A percentile compares a stretch with the other conserved stretches of the same genome.
phyloP scores from a whole-genome alignment of 2,888 invertebrate genomes.

The Lithophane ornitopus region DNA sequence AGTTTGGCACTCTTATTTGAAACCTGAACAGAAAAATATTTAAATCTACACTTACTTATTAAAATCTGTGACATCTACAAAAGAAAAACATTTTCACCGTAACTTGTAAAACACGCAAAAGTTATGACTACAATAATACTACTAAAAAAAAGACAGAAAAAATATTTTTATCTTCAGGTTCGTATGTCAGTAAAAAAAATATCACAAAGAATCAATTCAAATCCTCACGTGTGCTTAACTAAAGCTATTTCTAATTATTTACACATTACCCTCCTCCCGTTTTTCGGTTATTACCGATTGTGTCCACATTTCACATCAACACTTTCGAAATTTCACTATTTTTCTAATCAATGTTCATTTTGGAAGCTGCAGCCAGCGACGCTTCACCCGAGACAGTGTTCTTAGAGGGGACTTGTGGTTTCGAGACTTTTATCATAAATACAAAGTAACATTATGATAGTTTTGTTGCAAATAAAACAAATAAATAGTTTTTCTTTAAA shows the following conservation, averaged over 20 bases:
- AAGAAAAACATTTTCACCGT: conserved; percentile 13
- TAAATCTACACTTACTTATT: conserved; percentile 10
- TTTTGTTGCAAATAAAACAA: conserved; percentile 1
- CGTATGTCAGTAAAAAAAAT: conserved; percentile 66
- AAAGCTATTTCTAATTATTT: conserved; percentile 78
- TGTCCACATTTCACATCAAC: conserved; percentile 75
- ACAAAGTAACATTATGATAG: background rate
- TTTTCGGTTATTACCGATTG: conserved; percentile 66
- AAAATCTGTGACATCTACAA: conserved; percentile 25
- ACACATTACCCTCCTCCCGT: conserved; percentile 83
- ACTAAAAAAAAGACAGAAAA: conserved; percentile 7
- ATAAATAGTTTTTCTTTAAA: background rate
- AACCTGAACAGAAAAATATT: conserved; percentile 66
- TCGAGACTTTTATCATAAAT: conserved; percentile 17
- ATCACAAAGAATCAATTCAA: conserved; percentile 84
- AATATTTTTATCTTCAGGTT: conserved; percentile 64
- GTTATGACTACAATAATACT: conserved; percentile 26
- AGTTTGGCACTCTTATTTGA: conserved; percentile 65
- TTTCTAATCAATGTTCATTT: conserved; percentile 74
- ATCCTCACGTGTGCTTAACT: conserved; percentile 86
- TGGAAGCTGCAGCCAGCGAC: conserved; percentile 77
- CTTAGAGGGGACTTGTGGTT: conserved; percentile 76
- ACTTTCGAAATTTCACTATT: conserved; percentile 79
- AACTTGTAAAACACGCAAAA: conserved; percentile 44
- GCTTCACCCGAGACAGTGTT: conserved; percentile 89